A percentile compares a stretch with the other conserved stretches of the same genome.
Evolutionary conservation across 30 jellyfish, hydroid and myxozoan genomes (phyloP).

Genomic region (Sanderia malayensis): DNA sequence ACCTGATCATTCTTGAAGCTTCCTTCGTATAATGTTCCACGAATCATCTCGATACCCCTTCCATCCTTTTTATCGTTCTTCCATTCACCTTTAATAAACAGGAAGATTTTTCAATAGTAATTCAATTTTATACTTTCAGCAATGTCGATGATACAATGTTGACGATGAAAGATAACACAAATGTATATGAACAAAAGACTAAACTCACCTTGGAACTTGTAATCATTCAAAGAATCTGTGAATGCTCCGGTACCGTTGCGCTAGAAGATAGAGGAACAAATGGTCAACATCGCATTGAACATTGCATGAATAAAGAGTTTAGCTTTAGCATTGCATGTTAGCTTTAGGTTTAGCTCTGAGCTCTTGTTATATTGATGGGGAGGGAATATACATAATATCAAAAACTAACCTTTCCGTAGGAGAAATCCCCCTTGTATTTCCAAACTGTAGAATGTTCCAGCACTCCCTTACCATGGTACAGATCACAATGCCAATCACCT

Average conservation of each 20-base stretch:
- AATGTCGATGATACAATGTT: no score
- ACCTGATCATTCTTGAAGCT: conserved; percentile 76
- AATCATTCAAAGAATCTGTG: conserved; percentile 63
- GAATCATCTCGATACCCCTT: conserved; percentile 65
- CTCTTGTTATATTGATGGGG: no score
- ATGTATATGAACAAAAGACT: no score
- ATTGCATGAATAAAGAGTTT: neutral
- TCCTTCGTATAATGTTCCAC: conserved; percentile 74
- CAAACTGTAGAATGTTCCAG: conserved; percentile 58
- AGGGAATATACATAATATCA: no score
- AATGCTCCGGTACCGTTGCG: conserved; percentile 66
- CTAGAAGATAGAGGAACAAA: conserved; percentile 8
- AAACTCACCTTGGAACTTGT: conserved; percentile 63
- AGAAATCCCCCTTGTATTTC: conserved; percentile 80
- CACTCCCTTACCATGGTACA: conserved; percentile 70
- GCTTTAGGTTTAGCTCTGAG: neutral
- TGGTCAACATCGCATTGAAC: neutral
- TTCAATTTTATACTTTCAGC: neutral
- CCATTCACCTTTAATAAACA: conserved; percentile 76
- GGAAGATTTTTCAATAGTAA: neutral
- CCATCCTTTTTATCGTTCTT: conserved; percentile 75
- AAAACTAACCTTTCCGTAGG: conserved; percentile 78
- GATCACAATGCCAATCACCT: conserved; percentile 77
- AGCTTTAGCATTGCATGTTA: neutral
- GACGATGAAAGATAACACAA: no score